These are phyloP conservation scores for Callionymus lyra DNA, from an alignment of 2,113 vertebrate genomes.

Conservation along the genomic window DNA sequence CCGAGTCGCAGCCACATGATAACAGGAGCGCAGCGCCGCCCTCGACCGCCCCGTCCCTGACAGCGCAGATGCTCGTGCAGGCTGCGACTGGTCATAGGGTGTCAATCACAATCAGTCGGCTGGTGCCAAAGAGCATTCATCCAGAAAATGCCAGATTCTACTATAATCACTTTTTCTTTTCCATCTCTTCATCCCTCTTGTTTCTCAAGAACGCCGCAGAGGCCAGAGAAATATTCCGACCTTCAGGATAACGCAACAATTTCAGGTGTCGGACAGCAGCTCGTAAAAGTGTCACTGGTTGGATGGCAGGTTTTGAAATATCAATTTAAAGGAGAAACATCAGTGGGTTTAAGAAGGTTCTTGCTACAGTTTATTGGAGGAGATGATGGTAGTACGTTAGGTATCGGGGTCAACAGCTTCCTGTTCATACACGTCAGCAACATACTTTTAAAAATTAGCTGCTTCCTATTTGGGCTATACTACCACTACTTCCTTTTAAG, in stretches of 20 bases:
- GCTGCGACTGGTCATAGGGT: constrained; percentile 46
- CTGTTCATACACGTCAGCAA: too few relatives aligned
- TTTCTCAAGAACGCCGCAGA: constrained; percentile 28
- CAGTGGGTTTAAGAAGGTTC: too few relatives aligned
- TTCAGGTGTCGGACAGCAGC: too few relatives aligned
- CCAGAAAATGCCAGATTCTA: constrained; percentile 60
- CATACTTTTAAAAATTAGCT: too few relatives aligned
- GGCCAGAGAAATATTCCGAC: constrained; percentile 47
- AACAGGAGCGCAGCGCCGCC: constrained; percentile 21
- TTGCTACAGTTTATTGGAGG: too few relatives aligned
- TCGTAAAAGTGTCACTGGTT: too few relatives aligned
- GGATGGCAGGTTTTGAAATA: too few relatives aligned
- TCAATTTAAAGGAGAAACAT: too few relatives aligned
- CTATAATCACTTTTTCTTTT: constrained; percentile 55
- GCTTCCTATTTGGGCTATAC: too few relatives aligned
- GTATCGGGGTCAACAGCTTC: too few relatives aligned
- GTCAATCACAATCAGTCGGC: constrained; percentile 60
- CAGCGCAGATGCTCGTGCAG: constrained; percentile 48
- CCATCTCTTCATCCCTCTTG: constrained; percentile 38
- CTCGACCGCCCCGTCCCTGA: constrained; percentile 21
- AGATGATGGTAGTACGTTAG: too few relatives aligned
- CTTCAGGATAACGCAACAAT: constrained; percentile 38
- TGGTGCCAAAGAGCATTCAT: constrained; percentile 56
- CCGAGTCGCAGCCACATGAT: constrained; percentile 41
- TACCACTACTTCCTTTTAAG: too few relatives aligned